phyloP scores from a whole-genome alignment of 1,140 invertebrate genomes.

The Chelonus insularis region DNA sequence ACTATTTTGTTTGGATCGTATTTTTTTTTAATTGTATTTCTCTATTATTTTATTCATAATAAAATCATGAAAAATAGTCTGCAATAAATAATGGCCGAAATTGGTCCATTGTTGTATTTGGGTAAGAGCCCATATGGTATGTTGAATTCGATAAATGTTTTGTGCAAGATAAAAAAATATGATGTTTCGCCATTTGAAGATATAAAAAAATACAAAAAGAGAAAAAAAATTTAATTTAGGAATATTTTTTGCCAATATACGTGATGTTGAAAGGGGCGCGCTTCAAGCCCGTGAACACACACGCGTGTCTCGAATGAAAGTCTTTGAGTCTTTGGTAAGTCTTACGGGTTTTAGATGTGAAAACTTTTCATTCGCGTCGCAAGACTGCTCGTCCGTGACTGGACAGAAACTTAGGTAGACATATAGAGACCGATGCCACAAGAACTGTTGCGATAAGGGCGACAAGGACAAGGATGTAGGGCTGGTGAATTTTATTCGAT shows the following conservation, averaged over 20 bases:
- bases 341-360: not conserved
- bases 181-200: too few species aligned
- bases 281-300: slow-evolving; percentile 20
- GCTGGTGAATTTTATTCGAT: slow-evolving; percentile 31
- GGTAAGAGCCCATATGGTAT: too few species aligned
- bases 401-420: slow-evolving; percentile 16
- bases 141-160: too few species aligned
- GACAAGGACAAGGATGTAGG: slow-evolving; percentile 2
- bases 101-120: too few species aligned
- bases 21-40: too few species aligned
- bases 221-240: not conserved
- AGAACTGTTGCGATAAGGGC: slow-evolving; percentile 13
- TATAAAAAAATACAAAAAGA: not conserved
- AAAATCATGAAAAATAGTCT: too few species aligned
- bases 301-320: slow-evolving; percentile 28
- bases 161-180: too few species aligned
- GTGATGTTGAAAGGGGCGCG: slow-evolving; percentile 6
- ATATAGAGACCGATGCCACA: slow-evolving; percentile 5
- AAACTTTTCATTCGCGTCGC: slow-evolving; percentile 32
- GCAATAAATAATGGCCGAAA: too few species aligned
- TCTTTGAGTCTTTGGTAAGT: not conserved
- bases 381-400: slow-evolving; percentile 29
- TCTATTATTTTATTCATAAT: too few species aligned
- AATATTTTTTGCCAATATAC: slow-evolving; percentile 2
- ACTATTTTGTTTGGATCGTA: not conserved